Base-by-base conservation (phyloP, 2,113 vertebrate genomes). In the Perognathus longimembris region DNA sequence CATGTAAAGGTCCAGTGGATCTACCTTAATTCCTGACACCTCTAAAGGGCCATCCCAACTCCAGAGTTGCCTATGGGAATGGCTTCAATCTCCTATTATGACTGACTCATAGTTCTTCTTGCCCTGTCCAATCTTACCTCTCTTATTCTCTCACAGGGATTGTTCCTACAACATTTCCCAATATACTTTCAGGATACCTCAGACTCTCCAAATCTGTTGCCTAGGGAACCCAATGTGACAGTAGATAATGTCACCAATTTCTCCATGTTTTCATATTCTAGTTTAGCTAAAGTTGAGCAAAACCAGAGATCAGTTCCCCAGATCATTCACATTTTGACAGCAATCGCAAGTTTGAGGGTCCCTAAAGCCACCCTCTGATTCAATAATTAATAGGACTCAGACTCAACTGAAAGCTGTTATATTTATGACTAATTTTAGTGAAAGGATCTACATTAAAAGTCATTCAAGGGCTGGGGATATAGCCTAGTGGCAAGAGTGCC, bases 261-360 rank as follows among this genome's bases (percentile, higher is more conserved):
- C 8, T 69, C 36, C 28, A 38, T 30, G 26, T 45, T 92, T 88
- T 24, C 12, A 42, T 42, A 34, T 67, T 66, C 73, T 34, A 69
- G 26, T 85, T 94, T 69, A 83, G 61, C 38, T 66, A 34, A 79
- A 86, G 15, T 45, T 92, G 89, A 77, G 59, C 91, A 82, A 83
- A 89, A 17, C 50, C 77, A 73, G 28, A 17, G 8, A 76, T 76
- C 9, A 54, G 42, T 80, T 24, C 3, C 63, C 11, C 70, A 78
- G 40, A 92, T 14, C 32, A 70, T 36, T 57, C 24, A 76, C 54
- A 54, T 45, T 88, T 32, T 94, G 74, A 94, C 10, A 90, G 21
- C 9, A 76, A 26, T 34, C 69, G 26, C 59, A 64, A 83, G 40
- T 59, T 82, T 54, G 59, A 34, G 24, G 24, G 59, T 54, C 57